Base-by-base conservation (phyloP, 2,113 vertebrate species). In the Pagrus major region DNA sequence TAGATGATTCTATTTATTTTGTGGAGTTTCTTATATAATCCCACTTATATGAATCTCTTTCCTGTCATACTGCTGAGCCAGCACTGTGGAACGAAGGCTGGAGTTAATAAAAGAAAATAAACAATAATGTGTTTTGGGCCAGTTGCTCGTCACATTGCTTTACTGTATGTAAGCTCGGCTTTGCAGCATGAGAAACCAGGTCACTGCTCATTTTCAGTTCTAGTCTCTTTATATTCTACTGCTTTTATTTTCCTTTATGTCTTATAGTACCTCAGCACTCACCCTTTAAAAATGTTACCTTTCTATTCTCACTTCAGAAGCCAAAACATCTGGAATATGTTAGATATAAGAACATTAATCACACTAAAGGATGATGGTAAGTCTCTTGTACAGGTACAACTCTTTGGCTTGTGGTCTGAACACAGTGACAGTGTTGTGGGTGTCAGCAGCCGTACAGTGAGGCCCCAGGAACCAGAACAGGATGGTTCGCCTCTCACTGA, bases 101-200 rank as follows among this genome's bases (percentile, higher is more conserved):
- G 41, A 71, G 60, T 85, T 83, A 71, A 80, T 75, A 74, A 63
- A 82, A 88, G 66, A 33, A 88, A 84, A 88, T 69, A 84, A 85
- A 91, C 78, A 78, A 61, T 71, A 23, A 49, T 37, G 37, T 66
- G 65, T 71, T n/a, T 70, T 49, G 23, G 54, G 29, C 46, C 51
- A 59, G 58, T 81, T 66, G 60, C 72, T 75, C 20, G 21, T 79
- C 68, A 64, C 76, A 35, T 65, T 68, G 55, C 63, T 79, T 76
- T 83, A n/a, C n/a, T n/a, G n/a, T n/a, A 79, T 54, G 71, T 77
- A 63, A 86, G 71, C 59, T 18, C 49, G 49, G 61, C 47, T 35
- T 75, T 76, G 61, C 56, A 73, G 67, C n/a, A 59, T 64, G 59
- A 71, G 33, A 74, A 85, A 78, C 44, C 60, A 83, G 55, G 76